Base-by-base conservation (phyloP, 2,888 invertebrate genomes). In the Dicyrtomina minuta region DNA sequence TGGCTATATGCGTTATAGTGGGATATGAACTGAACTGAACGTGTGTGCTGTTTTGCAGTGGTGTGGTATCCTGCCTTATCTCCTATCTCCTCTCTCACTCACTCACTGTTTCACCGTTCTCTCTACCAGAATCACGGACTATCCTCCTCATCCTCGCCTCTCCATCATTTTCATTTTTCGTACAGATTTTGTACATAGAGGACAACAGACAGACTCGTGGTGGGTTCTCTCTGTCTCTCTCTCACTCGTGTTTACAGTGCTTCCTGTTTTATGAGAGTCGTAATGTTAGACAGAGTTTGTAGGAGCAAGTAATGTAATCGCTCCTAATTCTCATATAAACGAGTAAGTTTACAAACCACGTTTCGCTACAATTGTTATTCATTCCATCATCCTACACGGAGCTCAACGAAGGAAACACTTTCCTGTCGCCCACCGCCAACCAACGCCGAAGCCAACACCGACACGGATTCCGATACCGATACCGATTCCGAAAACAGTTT, bases 351-450 rank as follows among this genome's bases (percentile, higher is more conserved):
- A n/a, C n/a, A 60, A 4, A 60, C 15, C 44, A 44, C 44, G 60
- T 44, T 60, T 60, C 60, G 44, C 60, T 60, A 60, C 60, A 22
- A 60, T 60, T 44, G 44, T 44, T 60, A 60, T 60, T 58, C 60
- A 60, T 60, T 60, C 60, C 44, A 44, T 24, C 13, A 44, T 44
- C 17, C 43, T n/a, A 12, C 60, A 24, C 24, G 1, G 24, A 24
- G 10, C 12, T 13, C 44, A 22, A 60, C 43, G 44, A 24, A 20
- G 17, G 44, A 33, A 33, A 33, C 33, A n/a, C n/a, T n/a, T n/a
- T n/a, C n/a, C n/a, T n/a, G n/a, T n/a, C n/a, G n/a, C n/a, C n/a
- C n/a, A n/a, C n/a, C n/a, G n/a, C 33, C 3, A 33, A 33, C 33
- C 33, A 33, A 33, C n/a, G 8, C 33, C 33, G 8, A 33, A 33